Evolutionary conservation across 2,888 invertebrate species (phyloP).

Genomic region (Malacosoma neustria): DNA sequence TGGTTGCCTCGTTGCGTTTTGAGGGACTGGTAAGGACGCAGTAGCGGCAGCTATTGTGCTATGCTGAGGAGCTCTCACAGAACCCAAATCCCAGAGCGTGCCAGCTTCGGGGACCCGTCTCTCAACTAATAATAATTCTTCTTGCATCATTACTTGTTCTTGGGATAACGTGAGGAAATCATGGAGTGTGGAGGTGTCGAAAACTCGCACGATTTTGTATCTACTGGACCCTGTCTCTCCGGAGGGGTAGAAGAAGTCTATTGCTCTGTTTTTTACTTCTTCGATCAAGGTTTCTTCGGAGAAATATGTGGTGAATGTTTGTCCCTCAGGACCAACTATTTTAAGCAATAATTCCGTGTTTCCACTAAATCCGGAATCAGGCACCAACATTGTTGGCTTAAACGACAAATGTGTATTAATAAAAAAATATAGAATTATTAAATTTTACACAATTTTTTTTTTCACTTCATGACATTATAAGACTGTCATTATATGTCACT

Average conservation of each 20-base stretch:
- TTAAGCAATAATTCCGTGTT: constrained; percentile 43
- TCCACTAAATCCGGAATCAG: constrained; percentile 37
- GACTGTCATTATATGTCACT: no score
- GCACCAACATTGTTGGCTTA: constrained; percentile 37
- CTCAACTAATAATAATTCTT: constrained; percentile 53
- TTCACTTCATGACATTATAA: no score
- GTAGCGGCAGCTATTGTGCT: constrained; percentile 58
- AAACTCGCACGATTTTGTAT: constrained; percentile 54
- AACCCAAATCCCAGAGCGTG: constrained; percentile 54
- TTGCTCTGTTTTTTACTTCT: constrained; percentile 51
- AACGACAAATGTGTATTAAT: background rate
- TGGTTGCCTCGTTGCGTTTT: constrained; percentile 42
- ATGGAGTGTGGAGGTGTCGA: constrained; percentile 47
- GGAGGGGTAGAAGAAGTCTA: constrained; percentile 56
- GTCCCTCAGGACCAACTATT: constrained; percentile 56
- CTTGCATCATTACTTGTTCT: constrained; percentile 48
- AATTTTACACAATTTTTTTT: no score
- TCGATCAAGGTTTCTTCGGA: constrained; percentile 53
- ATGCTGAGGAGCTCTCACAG: constrained; percentile 52
- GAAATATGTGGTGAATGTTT: constrained; percentile 43
- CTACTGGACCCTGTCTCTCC: constrained; percentile 46
- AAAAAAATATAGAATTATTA: no score
- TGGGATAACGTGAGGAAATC: constrained; percentile 54
- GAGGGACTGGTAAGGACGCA: constrained; percentile 45
- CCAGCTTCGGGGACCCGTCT: constrained; percentile 51